Evolutionary conservation across 1,140 invertebrate species (phyloP).

Genomic region (Leptonema lineaticorne): DNA sequence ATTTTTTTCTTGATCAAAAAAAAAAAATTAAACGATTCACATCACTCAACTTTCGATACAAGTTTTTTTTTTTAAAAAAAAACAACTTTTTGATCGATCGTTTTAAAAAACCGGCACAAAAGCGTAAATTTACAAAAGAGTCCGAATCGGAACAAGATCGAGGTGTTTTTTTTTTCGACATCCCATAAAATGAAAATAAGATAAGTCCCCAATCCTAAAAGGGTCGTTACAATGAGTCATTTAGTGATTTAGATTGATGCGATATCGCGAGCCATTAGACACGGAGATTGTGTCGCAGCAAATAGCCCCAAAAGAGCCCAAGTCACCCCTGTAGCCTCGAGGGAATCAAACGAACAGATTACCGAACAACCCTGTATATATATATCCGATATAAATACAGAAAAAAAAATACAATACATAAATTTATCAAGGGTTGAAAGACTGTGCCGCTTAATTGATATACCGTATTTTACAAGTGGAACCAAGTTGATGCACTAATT

Average conservation of each 20-base stretch:
- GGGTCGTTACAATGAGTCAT: constrained; percentile 40
- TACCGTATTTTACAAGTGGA: constrained; percentile 33
- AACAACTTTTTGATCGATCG: too few species aligned
- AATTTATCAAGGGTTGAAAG: not conserved
- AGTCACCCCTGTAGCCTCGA: not conserved
- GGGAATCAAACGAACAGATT: constrained; percentile 16
- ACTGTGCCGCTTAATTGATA: constrained; percentile 36
- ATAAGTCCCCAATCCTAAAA: not conserved
- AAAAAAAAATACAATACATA: too few species aligned
- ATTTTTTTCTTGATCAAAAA: too few species aligned
- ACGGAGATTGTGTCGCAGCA: constrained; percentile 35
- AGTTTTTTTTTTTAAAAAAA: too few species aligned
- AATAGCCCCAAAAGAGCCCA: constrained; percentile 3
- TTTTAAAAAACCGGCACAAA: too few species aligned
- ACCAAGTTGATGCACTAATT: not conserved
- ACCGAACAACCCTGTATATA: constrained; percentile 4
- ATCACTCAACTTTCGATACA: not conserved
- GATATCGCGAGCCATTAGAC: constrained; percentile 42
- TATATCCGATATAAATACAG: too few species aligned
- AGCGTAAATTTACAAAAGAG: too few species aligned
- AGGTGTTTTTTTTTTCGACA: too few species aligned
- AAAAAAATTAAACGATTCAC: too few species aligned
- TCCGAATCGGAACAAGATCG: too few species aligned
- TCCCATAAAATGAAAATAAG: not conserved
- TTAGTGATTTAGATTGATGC: constrained; percentile 43